Base-by-base conservation (phyloP, 1,140 invertebrate genomes). In the Drosophila asahinai region DNA sequence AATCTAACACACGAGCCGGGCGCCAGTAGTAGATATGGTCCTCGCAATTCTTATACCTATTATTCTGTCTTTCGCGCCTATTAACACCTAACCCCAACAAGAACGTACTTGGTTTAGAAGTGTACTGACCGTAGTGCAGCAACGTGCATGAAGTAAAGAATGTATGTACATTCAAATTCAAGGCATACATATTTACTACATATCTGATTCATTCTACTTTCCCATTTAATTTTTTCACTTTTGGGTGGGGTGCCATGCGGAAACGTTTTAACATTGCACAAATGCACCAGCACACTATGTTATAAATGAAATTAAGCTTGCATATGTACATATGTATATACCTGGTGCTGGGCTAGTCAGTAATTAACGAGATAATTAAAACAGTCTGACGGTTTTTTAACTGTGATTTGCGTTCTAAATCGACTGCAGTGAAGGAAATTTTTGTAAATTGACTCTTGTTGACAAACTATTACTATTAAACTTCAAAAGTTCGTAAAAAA, bases 231-330 rank as follows among this genome's bases (percentile, higher is more conserved):
- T 25, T 38, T 63, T 22, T 22, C 5, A 15, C 27, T 63, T 11
- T 51, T 72, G 60, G 62, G 55, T 62, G n/a, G 55, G 47, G 47
- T 51, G 57, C 42, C 40, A 75, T 63, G 72, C 72, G 70, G 72
- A 74, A 74, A 74, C 40, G 48, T 54, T 22, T 63, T 74, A 54
- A 40, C 25, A 74, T 48, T 40, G 27, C 22, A 40, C 17, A 49
- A 68, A 68, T 42, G 15, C 12, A 36, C 14, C 51, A 17, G 17
- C 51, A 14, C 30, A 54, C 51, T 54, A 36, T 12, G 5, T 38
- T 14, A 22, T 22, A 30, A 70, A 42, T 67, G n/a, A 49, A 52
- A 67, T n/a, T 43, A 43, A 43, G 36, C 63, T 33, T 15, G 8
- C 40, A 52, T 52, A 36, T 19, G 11, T 55, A 22, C 12, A 38